Evolutionary conservation across 1,140 invertebrate species (phyloP).

Genomic region (Lordiphosa mommai): DNA sequence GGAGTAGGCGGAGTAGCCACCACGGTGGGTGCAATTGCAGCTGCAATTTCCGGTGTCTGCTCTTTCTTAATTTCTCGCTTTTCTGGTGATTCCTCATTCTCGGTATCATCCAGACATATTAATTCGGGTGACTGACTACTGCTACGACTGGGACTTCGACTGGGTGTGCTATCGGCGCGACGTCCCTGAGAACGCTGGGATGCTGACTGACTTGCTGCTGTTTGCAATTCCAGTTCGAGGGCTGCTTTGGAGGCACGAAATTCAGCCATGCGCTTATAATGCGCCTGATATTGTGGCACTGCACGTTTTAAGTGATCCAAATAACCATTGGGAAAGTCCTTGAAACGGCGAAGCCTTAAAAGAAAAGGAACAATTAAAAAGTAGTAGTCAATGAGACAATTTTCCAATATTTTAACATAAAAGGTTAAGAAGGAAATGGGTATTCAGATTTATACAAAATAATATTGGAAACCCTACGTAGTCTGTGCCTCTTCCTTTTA

Average conservation of each 20-base stretch:
- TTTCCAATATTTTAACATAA: too few species aligned
- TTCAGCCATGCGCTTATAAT: background rate
- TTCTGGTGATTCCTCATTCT: slow-evolving; percentile 61
- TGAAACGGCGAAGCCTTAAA: slow-evolving; percentile 18
- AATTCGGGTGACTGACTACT: slow-evolving; percentile 39
- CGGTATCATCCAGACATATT: slow-evolving; percentile 60
- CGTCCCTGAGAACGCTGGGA: background rate
- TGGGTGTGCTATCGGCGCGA: slow-evolving; percentile 6
- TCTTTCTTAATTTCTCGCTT: slow-evolving; percentile 21
- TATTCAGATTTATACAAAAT: too few species aligned
- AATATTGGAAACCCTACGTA: too few species aligned
- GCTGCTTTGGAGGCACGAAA: too few species aligned
- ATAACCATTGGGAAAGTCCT: slow-evolving; percentile 1
- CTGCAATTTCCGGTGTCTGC: slow-evolving; percentile 3
- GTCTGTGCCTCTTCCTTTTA: too few species aligned
- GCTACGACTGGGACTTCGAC: slow-evolving; percentile 23
- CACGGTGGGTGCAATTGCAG: too few species aligned
- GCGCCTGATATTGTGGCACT: background rate
- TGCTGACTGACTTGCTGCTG: too few species aligned
- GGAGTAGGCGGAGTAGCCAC: background rate
- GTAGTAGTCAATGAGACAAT: too few species aligned
- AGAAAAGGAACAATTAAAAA: background rate
- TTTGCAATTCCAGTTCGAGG: too few species aligned
- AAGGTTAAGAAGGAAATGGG: too few species aligned
- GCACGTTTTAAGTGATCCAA: background rate